Evolutionary conservation across 2,888 invertebrate species (phyloP).

Genomic region (Megaustenia siamemsis): DNA sequence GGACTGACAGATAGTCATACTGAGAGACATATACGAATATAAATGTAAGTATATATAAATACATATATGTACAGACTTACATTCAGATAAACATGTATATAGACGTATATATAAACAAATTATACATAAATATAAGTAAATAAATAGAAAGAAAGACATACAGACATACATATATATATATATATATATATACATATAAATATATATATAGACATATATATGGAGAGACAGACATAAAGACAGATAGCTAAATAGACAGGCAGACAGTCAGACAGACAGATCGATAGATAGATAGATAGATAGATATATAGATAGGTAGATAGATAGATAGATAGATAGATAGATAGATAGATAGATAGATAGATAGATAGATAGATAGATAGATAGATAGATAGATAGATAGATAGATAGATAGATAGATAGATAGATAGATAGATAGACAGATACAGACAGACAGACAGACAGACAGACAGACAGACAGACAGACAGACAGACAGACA

Average conservation of each 20-base stretch:
- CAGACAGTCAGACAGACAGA: neutral
- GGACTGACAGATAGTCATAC: too few relatives aligned
- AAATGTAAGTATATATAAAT: too few relatives aligned
- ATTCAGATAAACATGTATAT: too few relatives aligned
- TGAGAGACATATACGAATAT: too few relatives aligned
- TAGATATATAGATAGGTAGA: neutral
- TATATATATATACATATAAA: neutral
- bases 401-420: slow-evolving; percentile 9
- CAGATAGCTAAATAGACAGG: neutral
- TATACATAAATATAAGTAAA: too few relatives aligned
- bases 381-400: slow-evolving; percentile 9
- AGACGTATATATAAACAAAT: too few relatives aligned
- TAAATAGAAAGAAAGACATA: too few relatives aligned
- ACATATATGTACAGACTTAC: too few relatives aligned
- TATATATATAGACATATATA: neutral
- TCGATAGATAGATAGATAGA: slow-evolving; percentile 4
- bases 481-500: too few relatives aligned
- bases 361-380: slow-evolving; percentile 5
- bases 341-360: slow-evolving; percentile 9
- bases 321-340: slow-evolving; percentile 9
- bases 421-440: slow-evolving; percentile 9
- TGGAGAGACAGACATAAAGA: neutral
- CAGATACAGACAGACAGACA: neutral
- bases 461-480: neutral
- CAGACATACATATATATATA: neutral